phyloP scores from a whole-genome alignment of 2,113 vertebrate species.

The Peromyscus polionotus region DNA sequence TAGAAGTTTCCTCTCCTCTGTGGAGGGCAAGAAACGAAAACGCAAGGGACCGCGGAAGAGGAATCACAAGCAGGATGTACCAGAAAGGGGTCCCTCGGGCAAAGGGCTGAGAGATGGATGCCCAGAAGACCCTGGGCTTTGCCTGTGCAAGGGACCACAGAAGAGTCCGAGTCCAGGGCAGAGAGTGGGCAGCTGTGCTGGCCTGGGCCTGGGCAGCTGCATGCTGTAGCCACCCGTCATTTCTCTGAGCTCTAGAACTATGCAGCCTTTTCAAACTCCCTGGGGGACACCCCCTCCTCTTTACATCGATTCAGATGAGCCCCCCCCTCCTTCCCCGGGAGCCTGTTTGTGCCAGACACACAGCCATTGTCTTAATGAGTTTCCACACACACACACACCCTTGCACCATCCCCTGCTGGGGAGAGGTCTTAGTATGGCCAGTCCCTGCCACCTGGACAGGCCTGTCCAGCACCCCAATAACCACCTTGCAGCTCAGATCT shows the following conservation, averaged over 20 bases:
- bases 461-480: neutral
- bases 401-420: neutral
- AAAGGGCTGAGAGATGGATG: neutral
- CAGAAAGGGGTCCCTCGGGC: neutral
- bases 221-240: neutral
- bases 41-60: neutral
- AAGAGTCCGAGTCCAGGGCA: neutral
- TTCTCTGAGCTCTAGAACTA: conserved; percentile 62
- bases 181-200: conserved; percentile 8
- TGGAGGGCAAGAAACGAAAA: conserved; percentile 23
- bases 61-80: conserved; percentile 66
- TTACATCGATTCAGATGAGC: conserved; percentile 86
- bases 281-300: conserved; percentile 80
- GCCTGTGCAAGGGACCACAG: neutral
- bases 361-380: conserved; percentile 82
- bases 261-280: conserved; percentile 83
- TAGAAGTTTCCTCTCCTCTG: conserved; percentile 49
- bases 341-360: conserved; percentile 69
- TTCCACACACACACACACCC: neutral
- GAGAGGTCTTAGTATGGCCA: neutral
- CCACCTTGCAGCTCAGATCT: conserved; percentile 60
- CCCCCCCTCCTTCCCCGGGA: conserved; percentile 66
- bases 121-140: neutral
- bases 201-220: conserved; percentile 4
- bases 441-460: conserved; percentile 48